These are phyloP conservation scores for Craterocephalus amniculus DNA, from an alignment of 2,797 vertebrate species.

Conservation along the genomic window DNA sequence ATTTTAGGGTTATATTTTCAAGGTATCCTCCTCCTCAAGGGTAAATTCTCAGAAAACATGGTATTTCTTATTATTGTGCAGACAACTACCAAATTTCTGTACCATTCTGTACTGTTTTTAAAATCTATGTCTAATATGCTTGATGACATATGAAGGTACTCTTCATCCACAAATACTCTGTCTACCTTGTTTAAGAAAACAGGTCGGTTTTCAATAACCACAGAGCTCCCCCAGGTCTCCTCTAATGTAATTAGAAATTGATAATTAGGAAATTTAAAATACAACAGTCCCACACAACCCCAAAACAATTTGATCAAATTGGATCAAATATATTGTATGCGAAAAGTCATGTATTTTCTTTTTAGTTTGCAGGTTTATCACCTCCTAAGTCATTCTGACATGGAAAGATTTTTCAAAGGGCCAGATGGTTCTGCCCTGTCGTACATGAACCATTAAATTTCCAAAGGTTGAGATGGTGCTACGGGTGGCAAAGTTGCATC, in stretches of 20 bases:
- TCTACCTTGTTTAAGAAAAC: background rate
- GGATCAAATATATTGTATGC: constrained; percentile 10
- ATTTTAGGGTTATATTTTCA: too few species aligned
- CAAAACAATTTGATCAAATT: constrained; percentile 1
- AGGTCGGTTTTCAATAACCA: background rate
- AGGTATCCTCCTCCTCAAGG: too few species aligned
- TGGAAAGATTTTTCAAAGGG: constrained; percentile 63
- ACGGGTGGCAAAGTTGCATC: constrained; percentile 83
- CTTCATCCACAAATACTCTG: background rate
- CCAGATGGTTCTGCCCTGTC: constrained; percentile 82
- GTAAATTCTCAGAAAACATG: too few species aligned
- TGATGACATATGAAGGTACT: background rate
- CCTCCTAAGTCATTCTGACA: constrained; percentile 61
- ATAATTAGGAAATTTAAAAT: background rate
- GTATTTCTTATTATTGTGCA: too few species aligned
- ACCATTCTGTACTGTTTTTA: too few species aligned
- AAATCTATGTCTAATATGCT: too few species aligned
- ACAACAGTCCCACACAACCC: background rate
- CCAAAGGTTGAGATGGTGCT: constrained; percentile 78
- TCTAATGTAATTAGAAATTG: background rate
- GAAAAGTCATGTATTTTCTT: constrained; percentile 18
- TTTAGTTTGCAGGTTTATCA: constrained; percentile 30
- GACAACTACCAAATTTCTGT: too few species aligned
- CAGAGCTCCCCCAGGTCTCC: accelerated
- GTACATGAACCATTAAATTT: constrained; percentile 84